Percentiles rank a stretch among this genome's conserved stretches.
Conservation (phyloP, 1,140 invertebrate species). For the Rhizoglyphus robini region DNA sequence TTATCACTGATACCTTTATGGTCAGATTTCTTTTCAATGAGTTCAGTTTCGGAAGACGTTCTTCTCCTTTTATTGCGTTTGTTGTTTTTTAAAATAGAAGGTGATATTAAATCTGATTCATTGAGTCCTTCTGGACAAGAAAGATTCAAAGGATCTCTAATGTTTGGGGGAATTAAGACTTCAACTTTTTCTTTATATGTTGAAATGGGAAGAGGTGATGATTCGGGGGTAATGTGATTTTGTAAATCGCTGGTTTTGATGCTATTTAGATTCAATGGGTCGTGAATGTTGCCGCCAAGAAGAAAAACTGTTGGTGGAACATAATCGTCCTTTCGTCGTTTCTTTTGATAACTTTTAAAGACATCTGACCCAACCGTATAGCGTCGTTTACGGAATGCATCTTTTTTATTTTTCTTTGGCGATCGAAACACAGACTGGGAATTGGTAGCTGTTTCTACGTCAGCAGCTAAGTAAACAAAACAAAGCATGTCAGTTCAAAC, state of each 20-base stretch:
- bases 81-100: slow-evolving; percentile 23
- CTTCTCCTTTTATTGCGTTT: slow-evolving; percentile 40
- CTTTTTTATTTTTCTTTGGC: neutral
- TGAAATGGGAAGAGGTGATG: slow-evolving; percentile 72
- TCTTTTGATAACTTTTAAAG: neutral
- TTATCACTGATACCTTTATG: neutral
- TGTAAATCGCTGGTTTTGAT: neutral
- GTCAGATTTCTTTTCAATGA: neutral
- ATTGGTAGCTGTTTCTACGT: neutral
- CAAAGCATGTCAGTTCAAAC: too few relatives aligned
- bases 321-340: slow-evolving; percentile 23
- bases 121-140: slow-evolving; percentile 55
- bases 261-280: slow-evolving; percentile 65
- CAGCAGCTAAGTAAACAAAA: too few relatives aligned
- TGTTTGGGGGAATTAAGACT: slow-evolving; percentile 81
- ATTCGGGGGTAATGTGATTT: slow-evolving; percentile 51
- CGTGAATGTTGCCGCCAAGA: slow-evolving; percentile 81
- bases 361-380: neutral
- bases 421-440: neutral
- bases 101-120: slow-evolving; percentile 52
- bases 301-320: slow-evolving; percentile 83
- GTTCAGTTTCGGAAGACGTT: slow-evolving; percentile 10
- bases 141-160: slow-evolving; percentile 75
- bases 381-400: neutral
- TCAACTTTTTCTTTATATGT: slow-evolving; percentile 65